Evolutionary conservation across 2,888 invertebrate genomes (phyloP), one percentile per base, ranked within the genome.

Genomic region (Adelognathus sp.): DNA sequence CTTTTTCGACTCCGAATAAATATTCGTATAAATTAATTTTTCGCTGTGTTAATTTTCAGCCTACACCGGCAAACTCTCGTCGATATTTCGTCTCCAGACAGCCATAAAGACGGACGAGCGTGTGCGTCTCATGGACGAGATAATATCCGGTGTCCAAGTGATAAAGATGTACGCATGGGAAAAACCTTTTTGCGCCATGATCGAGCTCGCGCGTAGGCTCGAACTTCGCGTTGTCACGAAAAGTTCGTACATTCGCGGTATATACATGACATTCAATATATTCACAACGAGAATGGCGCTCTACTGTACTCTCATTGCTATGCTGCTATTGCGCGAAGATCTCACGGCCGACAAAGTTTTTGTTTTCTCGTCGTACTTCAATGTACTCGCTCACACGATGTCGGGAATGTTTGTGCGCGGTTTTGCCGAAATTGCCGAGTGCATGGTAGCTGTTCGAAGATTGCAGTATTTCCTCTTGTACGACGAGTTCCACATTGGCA

Each of bases 101-200:
- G 94, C 94, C 0, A 88, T 92, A 9, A 92, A 93, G 84, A 94
- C 96, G 0, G 97, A 97, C 86, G 95, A 95, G 86, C 92, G 97
- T 76, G 95, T 97, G 0, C 93, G 95, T 29, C 90, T 96, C 11
- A 96, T 96, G 96, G 95, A 95, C 86, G 97, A 96, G 91, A 95
- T 96, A 58, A 94, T 96, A 33, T 93, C 94, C 0, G 96, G 95
- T 0, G 96, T 96, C 83, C 93, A 95, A 86, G 95, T 96, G 1
- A 95, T 96, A 82, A 96, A 96, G 89, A 96, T 96, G 95, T 96
- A 96, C 86, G 95, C 95, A 0, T 96, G 96, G 94, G 96, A 96
- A 86, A 94, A 93, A 80, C 95, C 95, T 0, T 96, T 96, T 86
- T 94, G 94, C 54, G 92, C 93, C 36, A 86, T 95, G 54, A 93